Evolutionary conservation across 2,888 invertebrate species (phyloP).

Genomic region (Mimas tiliae): DNA sequence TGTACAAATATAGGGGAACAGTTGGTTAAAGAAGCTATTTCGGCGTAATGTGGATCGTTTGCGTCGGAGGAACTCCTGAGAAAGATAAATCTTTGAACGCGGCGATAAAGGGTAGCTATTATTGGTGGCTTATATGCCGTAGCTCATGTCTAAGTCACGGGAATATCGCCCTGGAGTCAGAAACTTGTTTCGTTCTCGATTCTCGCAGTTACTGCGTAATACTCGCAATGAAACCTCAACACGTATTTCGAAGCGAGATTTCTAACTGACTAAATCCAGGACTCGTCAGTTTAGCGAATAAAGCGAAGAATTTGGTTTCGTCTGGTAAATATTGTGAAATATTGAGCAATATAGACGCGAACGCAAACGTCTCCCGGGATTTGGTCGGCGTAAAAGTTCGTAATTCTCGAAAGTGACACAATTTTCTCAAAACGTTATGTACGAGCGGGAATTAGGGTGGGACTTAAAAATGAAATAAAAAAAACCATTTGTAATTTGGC

Average conservation of each 20-base stretch:
- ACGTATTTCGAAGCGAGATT: neutral
- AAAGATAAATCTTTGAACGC: slow-evolving; percentile 45
- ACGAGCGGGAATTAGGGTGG: neutral
- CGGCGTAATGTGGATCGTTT: slow-evolving; percentile 57
- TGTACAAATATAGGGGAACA: slow-evolving; percentile 5
- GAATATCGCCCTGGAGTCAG: neutral
- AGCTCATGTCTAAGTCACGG: slow-evolving; percentile 17
- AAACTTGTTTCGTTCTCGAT: neutral
- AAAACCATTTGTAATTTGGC: slow-evolving; percentile 15
- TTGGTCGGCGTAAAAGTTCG: slow-evolving; percentile 2
- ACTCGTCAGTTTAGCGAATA: neutral
- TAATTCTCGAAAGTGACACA: slow-evolving; percentile 19
- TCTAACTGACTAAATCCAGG: neutral
- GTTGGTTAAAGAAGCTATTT: slow-evolving; percentile 53
- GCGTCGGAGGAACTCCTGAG: slow-evolving; percentile 41
- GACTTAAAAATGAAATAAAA: slow-evolving; percentile 18
- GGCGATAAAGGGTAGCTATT: slow-evolving; percentile 40
- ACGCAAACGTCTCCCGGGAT: neutral
- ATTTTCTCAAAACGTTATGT: slow-evolving; percentile 5
- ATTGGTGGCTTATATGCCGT: slow-evolving; percentile 10
- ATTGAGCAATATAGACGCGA: neutral
- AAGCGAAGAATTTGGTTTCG: neutral
- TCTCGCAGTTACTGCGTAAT: neutral
- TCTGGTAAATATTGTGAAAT: slow-evolving; percentile 2
- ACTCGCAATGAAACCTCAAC: neutral